phyloP scores from a whole-genome alignment of 2,113 vertebrate species.

The Amphilophus citrinellus region DNA sequence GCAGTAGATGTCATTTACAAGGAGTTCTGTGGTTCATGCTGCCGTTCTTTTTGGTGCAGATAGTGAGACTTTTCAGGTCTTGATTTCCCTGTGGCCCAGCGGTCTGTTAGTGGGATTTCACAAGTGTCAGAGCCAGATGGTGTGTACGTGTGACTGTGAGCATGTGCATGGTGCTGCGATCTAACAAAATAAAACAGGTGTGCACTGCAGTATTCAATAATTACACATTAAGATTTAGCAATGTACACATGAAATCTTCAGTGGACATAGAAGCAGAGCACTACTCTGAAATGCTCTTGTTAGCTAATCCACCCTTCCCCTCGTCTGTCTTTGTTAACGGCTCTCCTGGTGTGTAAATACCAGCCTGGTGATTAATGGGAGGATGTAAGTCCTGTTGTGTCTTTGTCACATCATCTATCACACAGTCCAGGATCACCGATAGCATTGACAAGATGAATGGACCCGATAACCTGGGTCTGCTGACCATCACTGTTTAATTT shows the following conservation, averaged over 20 bases:
- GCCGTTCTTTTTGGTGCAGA: not conserved
- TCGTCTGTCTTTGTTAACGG: conserved; percentile 28
- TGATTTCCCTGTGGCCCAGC: conserved; percentile 31
- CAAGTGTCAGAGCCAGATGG: conserved; percentile 55
- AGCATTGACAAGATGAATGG: conserved; percentile 58
- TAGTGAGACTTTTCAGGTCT: conserved; percentile 21
- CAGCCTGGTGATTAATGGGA: conserved; percentile 68
- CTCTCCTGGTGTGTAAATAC: conserved; percentile 67
- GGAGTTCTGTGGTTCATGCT: not conserved
- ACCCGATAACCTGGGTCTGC: conserved; percentile 19
- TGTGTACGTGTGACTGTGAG: conserved; percentile 36
- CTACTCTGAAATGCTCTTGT: conserved; percentile 25
- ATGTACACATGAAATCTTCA: conserved; percentile 28
- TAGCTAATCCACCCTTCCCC: conserved; percentile 9
- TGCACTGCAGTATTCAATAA: conserved; percentile 18
- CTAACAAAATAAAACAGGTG: conserved; percentile 46
- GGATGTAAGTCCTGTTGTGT: conserved; percentile 62
- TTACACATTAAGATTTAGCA: conserved; percentile 48
- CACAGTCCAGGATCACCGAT: conserved; percentile 52
- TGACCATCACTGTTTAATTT: conserved; percentile 34
- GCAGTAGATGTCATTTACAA: conserved; percentile 20
- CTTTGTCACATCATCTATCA: conserved; percentile 70
- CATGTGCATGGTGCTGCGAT: conserved; percentile 22
- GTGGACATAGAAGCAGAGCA: conserved; percentile 7
- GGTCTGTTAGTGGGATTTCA: conserved; percentile 46